A percentile compares a stretch with the other conserved stretches of the same genome.
Conservation (phyloP, 2,888 invertebrate genomes). For the Lepidocyrtinus sp. region DNA sequence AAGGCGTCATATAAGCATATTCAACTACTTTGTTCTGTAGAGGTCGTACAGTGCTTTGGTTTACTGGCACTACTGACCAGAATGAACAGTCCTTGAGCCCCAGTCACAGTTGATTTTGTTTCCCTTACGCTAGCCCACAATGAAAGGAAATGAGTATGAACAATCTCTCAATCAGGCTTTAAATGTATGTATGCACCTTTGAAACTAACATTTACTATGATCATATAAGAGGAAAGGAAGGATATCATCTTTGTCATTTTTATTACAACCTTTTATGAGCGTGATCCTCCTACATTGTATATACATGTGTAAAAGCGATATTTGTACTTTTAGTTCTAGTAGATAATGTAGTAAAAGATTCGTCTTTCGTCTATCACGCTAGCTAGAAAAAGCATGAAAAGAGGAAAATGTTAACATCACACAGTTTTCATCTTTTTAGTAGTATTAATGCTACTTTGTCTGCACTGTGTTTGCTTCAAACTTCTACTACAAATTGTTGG, state of each 20-base stretch:
- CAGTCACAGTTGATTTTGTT: background rate
- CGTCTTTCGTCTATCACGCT: background rate
- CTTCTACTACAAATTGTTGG: background rate
- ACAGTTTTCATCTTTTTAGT: background rate
- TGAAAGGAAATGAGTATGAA: background rate
- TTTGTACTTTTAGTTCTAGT: background rate
- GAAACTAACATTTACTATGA: too few relatives aligned
- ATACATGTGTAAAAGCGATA: background rate
- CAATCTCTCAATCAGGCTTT: background rate
- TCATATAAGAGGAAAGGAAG: background rate
- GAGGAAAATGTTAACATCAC: conserved; percentile 2
- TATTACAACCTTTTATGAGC: conserved; percentile 6
- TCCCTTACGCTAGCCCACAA: background rate
- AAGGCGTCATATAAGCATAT: background rate
- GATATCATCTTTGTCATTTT: background rate
- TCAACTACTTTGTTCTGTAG: too few relatives aligned
- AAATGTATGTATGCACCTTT: background rate
- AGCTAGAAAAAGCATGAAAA: conserved; percentile 1
- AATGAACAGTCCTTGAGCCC: background rate
- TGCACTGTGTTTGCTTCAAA: background rate
- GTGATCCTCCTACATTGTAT: conserved; percentile 15
- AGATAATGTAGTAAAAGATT: conserved; percentile 1
- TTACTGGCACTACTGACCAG: conserved; percentile 18
- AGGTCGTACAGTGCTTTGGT: too few relatives aligned
- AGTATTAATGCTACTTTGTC: background rate